Base-by-base conservation (phyloP, 1,140 invertebrate genomes). In the Augochlora pura region DNA sequence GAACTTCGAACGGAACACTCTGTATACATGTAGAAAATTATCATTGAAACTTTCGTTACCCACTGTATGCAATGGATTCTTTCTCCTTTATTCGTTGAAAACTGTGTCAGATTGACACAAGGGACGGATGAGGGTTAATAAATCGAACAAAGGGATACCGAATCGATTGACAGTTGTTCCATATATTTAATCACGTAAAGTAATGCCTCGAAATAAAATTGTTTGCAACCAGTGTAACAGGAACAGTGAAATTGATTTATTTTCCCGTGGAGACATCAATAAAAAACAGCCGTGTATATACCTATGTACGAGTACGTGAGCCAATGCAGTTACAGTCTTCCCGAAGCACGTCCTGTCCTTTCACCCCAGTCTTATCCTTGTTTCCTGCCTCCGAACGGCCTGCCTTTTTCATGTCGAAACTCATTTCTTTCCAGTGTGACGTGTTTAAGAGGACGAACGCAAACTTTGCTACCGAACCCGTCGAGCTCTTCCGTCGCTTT, bases 181-280 rank as follows among this genome's bases (percentile, higher is more conserved):
- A 52, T 0, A 18, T 18, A 18, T 52, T 52, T 5, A 52, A 52
- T 52, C 18, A 12, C 18, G 18, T 52, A 52, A 18, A 52, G 5
- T 5, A 52, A 52, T 16, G 18, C 18, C 16, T 18, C 49, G 1
- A 5, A 2, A 52, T 18, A 52, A 52, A 18, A 52, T 18, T 18
- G 49, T 52, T 18, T 52, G 18, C 14, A 52, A 21, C 14, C 1
- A 52, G 21, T n/a, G 21, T 18, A 54, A 5, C 6, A 12, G 18
- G 59, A 46, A 66, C 7, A 75, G 38, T 60, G 16, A 8, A 57
- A 57, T 46, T 72, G 62, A 42, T 72, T 39, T 27, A 72, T 18
- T 27, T 54, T 21, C 16, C 8, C 8, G 46, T 16, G 57, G 10
- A 63, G 46, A 6, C 16, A 21, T 67, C 63, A 21, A 27, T 65